Evolutionary conservation across 2,113 vertebrate species (phyloP), one percentile per base, ranked within the genome.

Genomic region (Phaetusa simplex): DNA sequence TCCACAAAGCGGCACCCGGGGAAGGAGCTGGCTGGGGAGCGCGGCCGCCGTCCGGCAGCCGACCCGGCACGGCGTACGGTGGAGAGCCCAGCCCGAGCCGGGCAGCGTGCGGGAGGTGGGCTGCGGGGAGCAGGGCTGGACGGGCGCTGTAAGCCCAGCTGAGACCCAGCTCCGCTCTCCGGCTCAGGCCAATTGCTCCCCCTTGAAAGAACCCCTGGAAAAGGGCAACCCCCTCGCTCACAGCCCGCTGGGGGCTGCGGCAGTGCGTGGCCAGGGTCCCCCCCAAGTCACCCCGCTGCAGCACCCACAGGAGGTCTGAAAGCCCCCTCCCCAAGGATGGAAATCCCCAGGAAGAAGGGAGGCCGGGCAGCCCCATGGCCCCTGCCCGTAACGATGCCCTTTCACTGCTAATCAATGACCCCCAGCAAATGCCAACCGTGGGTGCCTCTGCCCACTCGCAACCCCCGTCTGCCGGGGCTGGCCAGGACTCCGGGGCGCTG

Each of bases 41-140:
- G 4, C 4, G 0, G 43, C 17, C 1, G 3, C 12, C 5, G 4
- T 6, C 6, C 2, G 1, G 56, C 29, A 5, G 58, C 30, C 0
- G 3, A 18, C 32, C 27, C 0, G 5, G 53, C 38, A 14, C 0
- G 1, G 22, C 14, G 27, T 2, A 1, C 2, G 2, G 5, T 11
- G 9, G 26, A 49, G 53, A 53, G 52, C 52, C 70, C 26, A 18
- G 45, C 23, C 27, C 0, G 21, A 81, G 69, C n/a, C 66, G 3
- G 5, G 56, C 26, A 16, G 19, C 3, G 0, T 4, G 26, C 9
- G 4, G 50, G 49, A 40, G 29, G 11, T 15, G 45, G 45, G 74
- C 34, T 11, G 26, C 1, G 3, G 42, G 14, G 24, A 77, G 24
- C 5, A 1, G 8, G 42, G 58, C 47, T 24, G 42, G 29, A 43